These are phyloP conservation scores for Eunapius fragilis DNA, from an alignment of 37 sponge, comb jelly and placozoan genomes.

Conservation along the genomic window DNA sequence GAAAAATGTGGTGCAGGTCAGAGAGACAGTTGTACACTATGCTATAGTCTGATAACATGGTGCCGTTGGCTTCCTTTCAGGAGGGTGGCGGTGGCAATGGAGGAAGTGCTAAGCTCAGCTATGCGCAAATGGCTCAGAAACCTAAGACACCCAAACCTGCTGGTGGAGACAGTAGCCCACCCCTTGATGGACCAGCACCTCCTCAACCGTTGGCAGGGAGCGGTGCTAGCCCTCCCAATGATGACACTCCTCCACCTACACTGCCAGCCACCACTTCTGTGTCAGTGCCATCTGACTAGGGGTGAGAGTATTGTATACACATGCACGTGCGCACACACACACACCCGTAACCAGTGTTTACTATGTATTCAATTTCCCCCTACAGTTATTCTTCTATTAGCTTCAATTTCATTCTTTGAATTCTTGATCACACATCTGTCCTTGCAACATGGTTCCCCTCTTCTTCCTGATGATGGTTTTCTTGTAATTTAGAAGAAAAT, in stretches of 20 bases:
- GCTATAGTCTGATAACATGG: background rate
- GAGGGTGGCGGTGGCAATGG: background rate
- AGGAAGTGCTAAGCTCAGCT: constrained; percentile 49
- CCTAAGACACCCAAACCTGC: constrained; percentile 6
- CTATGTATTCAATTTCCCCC: background rate
- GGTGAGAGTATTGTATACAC: no score
- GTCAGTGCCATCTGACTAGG: background rate
- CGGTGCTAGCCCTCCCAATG: background rate
- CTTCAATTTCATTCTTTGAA: background rate
- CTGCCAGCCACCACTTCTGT: background rate
- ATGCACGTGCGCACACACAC: no score
- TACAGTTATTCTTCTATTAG: background rate
- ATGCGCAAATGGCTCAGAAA: constrained; percentile 78
- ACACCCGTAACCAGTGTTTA: background rate
- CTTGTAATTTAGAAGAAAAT: background rate
- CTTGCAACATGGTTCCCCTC: background rate
- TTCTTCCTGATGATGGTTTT: background rate
- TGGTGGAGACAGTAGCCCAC: background rate
- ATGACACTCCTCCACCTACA: background rate
- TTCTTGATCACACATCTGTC: background rate
- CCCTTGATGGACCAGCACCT: background rate
- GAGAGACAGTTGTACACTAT: background rate
- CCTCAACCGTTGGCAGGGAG: background rate
- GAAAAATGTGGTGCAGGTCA: background rate
- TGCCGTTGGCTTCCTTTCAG: background rate